These are phyloP conservation scores for Channa maculata DNA, from an alignment of 2,113 vertebrate species.

Conservation along the genomic window DNA sequence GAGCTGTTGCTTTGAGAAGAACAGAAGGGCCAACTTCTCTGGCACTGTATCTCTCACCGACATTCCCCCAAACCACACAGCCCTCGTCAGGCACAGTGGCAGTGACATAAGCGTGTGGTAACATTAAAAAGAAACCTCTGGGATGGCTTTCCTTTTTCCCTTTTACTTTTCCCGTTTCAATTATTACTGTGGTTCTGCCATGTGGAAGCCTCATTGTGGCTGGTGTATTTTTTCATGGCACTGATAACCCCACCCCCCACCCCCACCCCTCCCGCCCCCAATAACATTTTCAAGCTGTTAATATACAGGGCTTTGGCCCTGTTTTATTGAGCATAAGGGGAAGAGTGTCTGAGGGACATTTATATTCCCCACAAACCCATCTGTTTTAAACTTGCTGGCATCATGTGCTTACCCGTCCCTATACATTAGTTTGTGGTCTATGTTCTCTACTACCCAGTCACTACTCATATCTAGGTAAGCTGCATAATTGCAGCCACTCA, in stretches of 20 bases:
- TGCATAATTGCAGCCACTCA: conserved; percentile 65
- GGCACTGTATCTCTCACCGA: conserved; percentile 46
- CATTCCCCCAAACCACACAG: conserved; percentile 71
- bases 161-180: conserved; percentile 71
- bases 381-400: conserved; percentile 63
- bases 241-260: conserved; percentile 46
- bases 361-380: conserved; percentile 57
- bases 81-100: conserved; percentile 68
- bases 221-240: conserved; percentile 45
- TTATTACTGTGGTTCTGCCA: conserved; percentile 71
- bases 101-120: conserved; percentile 79
- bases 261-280: background rate
- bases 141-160: conserved; percentile 65
- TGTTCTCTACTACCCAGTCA: conserved; percentile 56
- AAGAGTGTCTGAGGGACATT: conserved; percentile 62
- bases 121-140: conserved; percentile 74
- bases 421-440: conserved; percentile 60
- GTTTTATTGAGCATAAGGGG: conserved; percentile 57
- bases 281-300: conserved; percentile 70
- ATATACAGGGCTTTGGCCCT: conserved; percentile 58
- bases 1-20: conserved; percentile 64
- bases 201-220: conserved; percentile 72
- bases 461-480: conserved; percentile 60
- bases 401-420: conserved; percentile 37
- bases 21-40: conserved; percentile 58